Conservation (phyloP, 2,797 vertebrate genomes). For the Onychomys leucogaster region DNA sequence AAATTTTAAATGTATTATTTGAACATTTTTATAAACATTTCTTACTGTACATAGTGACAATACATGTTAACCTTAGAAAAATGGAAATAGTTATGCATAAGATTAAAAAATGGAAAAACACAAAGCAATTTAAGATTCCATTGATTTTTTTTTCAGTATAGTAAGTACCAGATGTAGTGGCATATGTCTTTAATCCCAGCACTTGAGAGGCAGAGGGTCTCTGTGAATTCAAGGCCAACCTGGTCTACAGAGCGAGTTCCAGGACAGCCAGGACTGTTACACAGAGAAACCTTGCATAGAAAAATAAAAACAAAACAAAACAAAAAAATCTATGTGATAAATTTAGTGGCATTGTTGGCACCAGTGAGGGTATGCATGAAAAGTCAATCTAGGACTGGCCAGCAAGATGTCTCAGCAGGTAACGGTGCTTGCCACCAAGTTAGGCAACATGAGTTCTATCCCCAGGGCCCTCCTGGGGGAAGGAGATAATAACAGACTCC, state of each 20-base stretch:
- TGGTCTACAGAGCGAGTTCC: neutral
- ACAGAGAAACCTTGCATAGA: neutral
- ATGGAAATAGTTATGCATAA: slow-evolving; percentile 44
- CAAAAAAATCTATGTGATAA: neutral
- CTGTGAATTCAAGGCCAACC: neutral
- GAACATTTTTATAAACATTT: slow-evolving; percentile 38
- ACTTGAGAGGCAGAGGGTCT: neutral
- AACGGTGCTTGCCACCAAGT: neutral
- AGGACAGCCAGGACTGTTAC: too few relatives aligned
- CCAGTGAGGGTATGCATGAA: neutral
- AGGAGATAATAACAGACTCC: neutral
- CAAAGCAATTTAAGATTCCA: neutral
- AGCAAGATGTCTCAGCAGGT: neutral
- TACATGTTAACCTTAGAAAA: slow-evolving; percentile 40
- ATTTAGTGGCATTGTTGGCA: neutral
- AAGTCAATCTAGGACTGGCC: too few relatives aligned
- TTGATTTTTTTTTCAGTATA: neutral
- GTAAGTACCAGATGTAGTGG: neutral
- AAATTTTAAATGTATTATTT: slow-evolving; percentile 53
- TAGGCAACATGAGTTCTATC: neutral
- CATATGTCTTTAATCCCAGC: neutral
- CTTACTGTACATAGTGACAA: neutral
- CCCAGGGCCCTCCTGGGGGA: neutral
- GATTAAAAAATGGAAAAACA: neutral
- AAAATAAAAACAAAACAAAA: neutral